Conservation (phyloP, 2,113 vertebrate genomes). For the Platichthys flesus region DNA sequence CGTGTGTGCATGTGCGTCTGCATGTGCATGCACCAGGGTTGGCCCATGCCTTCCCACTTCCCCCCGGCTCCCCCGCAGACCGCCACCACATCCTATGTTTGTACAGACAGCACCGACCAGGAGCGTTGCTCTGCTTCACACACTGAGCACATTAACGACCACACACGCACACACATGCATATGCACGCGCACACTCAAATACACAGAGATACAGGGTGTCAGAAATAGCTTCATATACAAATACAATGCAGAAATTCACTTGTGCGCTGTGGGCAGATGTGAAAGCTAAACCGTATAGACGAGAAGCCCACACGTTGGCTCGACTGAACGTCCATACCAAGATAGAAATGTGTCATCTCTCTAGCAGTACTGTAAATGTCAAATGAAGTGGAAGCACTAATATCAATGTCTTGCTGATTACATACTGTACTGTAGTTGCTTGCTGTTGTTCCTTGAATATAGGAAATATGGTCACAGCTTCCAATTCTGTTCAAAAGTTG, state of each 20-base stretch:
- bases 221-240: slow-evolving; percentile 74
- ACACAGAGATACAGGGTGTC: slow-evolving; percentile 56
- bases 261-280: slow-evolving; percentile 70
- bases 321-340: slow-evolving; percentile 51
- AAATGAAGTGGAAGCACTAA: not conserved
- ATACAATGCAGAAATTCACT: slow-evolving; percentile 68
- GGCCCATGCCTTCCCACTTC: slow-evolving; percentile 84
- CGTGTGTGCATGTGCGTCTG: slow-evolving; percentile 11
- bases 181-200: slow-evolving; percentile 32
- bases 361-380: slow-evolving; percentile 6
- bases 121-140: slow-evolving; percentile 68
- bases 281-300: slow-evolving; percentile 64
- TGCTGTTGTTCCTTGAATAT: not conserved
- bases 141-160: slow-evolving; percentile 69
- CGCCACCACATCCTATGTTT: slow-evolving; percentile 85
- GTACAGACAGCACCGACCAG: slow-evolving; percentile 78
- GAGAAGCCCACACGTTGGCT: slow-evolving; percentile 56
- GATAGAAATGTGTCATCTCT: slow-evolving; percentile 47
- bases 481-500: no score
- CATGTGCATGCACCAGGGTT: slow-evolving; percentile 61
- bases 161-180: slow-evolving; percentile 36
- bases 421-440: not conserved
- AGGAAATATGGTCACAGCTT: not conserved
- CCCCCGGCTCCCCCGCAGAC: slow-evolving; percentile 83
- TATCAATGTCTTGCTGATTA: not conserved